Evolutionary conservation across 2,888 invertebrate species (phyloP), one percentile per base, ranked within the genome.

Genomic region (Trachelus stipa): DNA sequence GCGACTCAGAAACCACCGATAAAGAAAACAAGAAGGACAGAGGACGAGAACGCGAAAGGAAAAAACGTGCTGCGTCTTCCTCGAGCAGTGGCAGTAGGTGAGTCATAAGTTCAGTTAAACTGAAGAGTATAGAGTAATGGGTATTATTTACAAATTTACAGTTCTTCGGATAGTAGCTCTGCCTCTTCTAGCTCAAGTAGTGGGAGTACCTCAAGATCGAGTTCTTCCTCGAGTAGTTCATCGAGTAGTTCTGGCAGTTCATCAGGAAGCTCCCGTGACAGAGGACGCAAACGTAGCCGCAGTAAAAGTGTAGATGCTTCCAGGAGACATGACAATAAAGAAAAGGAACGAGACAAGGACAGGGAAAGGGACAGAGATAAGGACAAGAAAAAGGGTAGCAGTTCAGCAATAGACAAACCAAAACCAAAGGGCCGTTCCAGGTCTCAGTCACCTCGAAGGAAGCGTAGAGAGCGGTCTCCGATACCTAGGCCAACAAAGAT

Each of bases 401-500:
- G 91, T 83, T 84, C 89, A 15, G 84, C 87, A n/a, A 76, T 85
- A 4, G 91, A 92, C 56, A 92, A 92, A 81, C 88, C 90, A 35
- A 92, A 91, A 79, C 90, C 90, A 69, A 92, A 91, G 84, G 91
- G 89, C 81, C 90, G 92, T 77, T 92, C 92, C 3, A 91, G 92
- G 91, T 94, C 95, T 23, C 94, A 95, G 37, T 94, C 95, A 34
- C 95, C 95, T 77, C 94, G 95, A 81, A 92, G 94, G 76, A 94
- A 94, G 86, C 93, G 95, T 0, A 95, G 97, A 12, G 96, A 97
- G 87, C 95, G 97, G 68, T 97, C 98, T 0, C 97, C 98, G 0
- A 96, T 97, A 1, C 98, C 98, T 0, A 95, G 97, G 69, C 98
- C 98, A 0, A 96, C 96, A 0, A 96, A 98, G 88, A 98, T 99